These are phyloP conservation scores for Drosophila prostipennis DNA, from an alignment of 2,888 invertebrate species.

Conservation along the genomic window DNA sequence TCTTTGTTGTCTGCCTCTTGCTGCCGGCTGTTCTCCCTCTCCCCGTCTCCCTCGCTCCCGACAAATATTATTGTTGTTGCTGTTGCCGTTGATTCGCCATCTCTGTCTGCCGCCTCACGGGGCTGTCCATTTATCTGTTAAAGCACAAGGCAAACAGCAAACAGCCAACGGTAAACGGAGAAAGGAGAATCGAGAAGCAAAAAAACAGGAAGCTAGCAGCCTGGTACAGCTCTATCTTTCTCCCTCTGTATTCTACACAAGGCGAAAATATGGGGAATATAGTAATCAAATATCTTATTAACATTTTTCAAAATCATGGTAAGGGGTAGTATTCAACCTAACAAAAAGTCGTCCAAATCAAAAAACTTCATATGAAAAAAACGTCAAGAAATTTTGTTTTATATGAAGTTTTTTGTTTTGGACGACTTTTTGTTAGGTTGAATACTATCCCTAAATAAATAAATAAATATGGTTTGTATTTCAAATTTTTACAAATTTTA, in stretches of 20 bases:
- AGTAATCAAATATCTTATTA: too few species aligned
- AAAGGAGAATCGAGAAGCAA: constrained; percentile 16
- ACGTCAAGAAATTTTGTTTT: too few species aligned
- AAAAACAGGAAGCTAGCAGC: constrained; percentile 30
- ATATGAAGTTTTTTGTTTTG: too few species aligned
- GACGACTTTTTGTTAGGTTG: too few species aligned
- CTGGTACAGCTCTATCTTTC: constrained; percentile 19
- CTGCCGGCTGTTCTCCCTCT: constrained; percentile 49
- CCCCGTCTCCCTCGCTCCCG: not conserved
- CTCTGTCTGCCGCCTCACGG: constrained; percentile 45
- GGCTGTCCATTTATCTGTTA: constrained; percentile 75
- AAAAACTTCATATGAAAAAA: too few species aligned
- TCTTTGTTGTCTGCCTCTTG: constrained; percentile 56
- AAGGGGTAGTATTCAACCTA: too few species aligned
- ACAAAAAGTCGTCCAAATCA: too few species aligned
- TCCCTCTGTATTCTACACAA: not conserved
- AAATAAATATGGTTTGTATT: too few species aligned
- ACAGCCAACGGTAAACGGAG: constrained; percentile 56
- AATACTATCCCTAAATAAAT: too few species aligned
- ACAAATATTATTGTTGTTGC: constrained; percentile 13
- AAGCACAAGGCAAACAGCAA: constrained; percentile 53
- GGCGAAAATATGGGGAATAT: not conserved
- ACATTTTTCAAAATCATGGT: too few species aligned
- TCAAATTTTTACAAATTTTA: too few species aligned
- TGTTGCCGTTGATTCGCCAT: constrained; percentile 58